Evolutionary conservation across 2,888 invertebrate species (phyloP).

Genomic region (Tinea semifulvella): DNA sequence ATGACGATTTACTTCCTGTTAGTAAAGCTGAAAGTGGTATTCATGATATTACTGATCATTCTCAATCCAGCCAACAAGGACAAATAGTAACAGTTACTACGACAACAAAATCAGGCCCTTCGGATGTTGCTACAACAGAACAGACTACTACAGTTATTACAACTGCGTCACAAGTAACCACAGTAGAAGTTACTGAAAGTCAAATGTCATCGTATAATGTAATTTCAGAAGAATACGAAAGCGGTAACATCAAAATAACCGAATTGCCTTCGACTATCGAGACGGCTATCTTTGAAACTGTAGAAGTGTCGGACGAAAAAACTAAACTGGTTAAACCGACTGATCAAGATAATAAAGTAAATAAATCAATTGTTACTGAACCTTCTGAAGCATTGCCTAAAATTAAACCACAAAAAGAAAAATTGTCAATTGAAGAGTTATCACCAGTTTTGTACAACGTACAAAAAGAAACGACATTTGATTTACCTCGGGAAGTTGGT

Average conservation of each 20-base stretch:
- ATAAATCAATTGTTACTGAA: not conserved
- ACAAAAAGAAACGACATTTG: not conserved
- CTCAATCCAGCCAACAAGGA: slow-evolving; percentile 18
- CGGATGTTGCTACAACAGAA: slow-evolving; percentile 28
- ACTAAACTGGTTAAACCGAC: too few relatives aligned
- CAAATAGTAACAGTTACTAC: slow-evolving; percentile 30
- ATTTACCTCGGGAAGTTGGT: too few relatives aligned
- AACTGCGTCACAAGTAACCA: slow-evolving; percentile 41
- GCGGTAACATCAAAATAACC: slow-evolving; percentile 16
- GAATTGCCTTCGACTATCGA: not conserved
- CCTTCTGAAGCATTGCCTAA: slow-evolving; percentile 5
- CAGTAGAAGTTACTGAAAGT: slow-evolving; percentile 40
- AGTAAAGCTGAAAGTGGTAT: not conserved
- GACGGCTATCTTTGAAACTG: not conserved
- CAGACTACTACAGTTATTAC: slow-evolving; percentile 36
- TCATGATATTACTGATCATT: slow-evolving; percentile 5
- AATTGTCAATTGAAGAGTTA: not conserved
- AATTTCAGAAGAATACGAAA: slow-evolving; percentile 28
- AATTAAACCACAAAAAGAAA: slow-evolving; percentile 18
- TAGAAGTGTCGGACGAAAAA: not conserved
- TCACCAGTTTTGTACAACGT: not conserved
- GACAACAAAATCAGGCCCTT: slow-evolving; percentile 33
- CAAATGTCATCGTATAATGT: slow-evolving; percentile 39
- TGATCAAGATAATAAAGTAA: not conserved
- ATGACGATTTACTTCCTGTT: not conserved